Evolutionary conservation across 1,140 invertebrate genomes (phyloP), one percentile per base, ranked within the genome.

Genomic region (Lasioglossum baleicum): DNA sequence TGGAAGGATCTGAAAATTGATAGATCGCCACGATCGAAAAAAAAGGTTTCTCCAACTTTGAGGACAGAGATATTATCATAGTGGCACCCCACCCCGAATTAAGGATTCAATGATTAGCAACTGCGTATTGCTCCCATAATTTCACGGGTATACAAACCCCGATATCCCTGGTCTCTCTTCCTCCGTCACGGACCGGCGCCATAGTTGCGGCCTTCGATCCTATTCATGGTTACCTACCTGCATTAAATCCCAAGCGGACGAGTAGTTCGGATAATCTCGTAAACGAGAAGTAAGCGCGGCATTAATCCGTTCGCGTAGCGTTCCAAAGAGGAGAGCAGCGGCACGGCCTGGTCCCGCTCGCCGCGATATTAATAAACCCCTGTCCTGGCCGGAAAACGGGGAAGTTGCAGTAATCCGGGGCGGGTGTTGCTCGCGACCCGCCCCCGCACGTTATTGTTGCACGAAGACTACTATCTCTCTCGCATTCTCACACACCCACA

Each of bases 201-300:
- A 48, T 48, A 11, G 44, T 13, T 11, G 44, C 51, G 51, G 15
- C 51, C 51, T 15, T 53, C 51, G 44, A 53, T 15, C 51, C 51
- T 5, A 15, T 53, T 6, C 51, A 5, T 15, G 17, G 51, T 53
- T 17, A 77, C 76, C 51, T 86, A 86, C 86, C 76, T 85, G 84
- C 75, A 83, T 85, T 83, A 89, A 88, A 83, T 86, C 83, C 85
- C 69, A 83, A 65, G 65, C 83, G 78, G 75, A 82, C 83, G 85
- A 87, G 85, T 82, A 75, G 75, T 75, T 79, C 58, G 76, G 53
- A 61, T 91, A 90, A 91, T 91, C 87, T 88, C 80, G 84, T 88
- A 90, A 90, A 88, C 87, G 89, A 87, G 88, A 86, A 89, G 81
- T 87, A 88, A 91, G 87, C 85, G 75, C 75, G 64, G 79, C 82